Percentiles rank a stretch among this genome's conserved stretches.
Evolutionary conservation across 2,797 vertebrate genomes (phyloP).

Genomic region (Lepilemur septentrionalis): DNA sequence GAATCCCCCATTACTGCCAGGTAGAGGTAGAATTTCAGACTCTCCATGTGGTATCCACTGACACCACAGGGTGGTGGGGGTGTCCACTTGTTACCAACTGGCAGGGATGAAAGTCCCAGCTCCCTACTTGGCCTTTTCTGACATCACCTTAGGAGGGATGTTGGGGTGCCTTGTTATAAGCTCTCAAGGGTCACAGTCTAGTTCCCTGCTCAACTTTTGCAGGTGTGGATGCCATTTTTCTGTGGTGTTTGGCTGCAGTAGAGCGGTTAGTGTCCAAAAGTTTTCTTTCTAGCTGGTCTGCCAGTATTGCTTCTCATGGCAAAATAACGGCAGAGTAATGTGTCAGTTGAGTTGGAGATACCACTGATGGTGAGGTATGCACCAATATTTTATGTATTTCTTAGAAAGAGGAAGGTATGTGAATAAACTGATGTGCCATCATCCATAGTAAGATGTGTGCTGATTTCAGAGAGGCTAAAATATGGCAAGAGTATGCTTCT

Average conservation of each 20-base stretch:
- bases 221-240: not conserved
- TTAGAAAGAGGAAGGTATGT: not conserved
- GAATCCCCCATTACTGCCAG: not conserved
- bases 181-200: not conserved
- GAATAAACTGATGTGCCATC: not conserved
- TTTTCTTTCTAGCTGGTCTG: not conserved
- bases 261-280: not conserved
- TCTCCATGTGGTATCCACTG: not conserved
- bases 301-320: not conserved
- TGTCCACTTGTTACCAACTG: not conserved
- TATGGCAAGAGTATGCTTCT: no score
- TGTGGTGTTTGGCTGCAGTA: not conserved
- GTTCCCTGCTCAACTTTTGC: not conserved
- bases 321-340: not conserved
- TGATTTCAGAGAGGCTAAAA: not conserved
- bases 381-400: not conserved
- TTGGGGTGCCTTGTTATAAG: not conserved
- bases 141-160: accelerated
- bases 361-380: not conserved
- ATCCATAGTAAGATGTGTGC: not conserved
- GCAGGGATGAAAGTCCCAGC: not conserved
- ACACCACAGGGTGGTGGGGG: not conserved
- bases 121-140: not conserved
- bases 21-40: no score
- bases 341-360: not conserved